Percentiles rank a stretch among this genome's conserved stretches.
Conservation (phyloP, 2,888 invertebrate genomes). For the Teleogryllus oceanicus region DNA sequence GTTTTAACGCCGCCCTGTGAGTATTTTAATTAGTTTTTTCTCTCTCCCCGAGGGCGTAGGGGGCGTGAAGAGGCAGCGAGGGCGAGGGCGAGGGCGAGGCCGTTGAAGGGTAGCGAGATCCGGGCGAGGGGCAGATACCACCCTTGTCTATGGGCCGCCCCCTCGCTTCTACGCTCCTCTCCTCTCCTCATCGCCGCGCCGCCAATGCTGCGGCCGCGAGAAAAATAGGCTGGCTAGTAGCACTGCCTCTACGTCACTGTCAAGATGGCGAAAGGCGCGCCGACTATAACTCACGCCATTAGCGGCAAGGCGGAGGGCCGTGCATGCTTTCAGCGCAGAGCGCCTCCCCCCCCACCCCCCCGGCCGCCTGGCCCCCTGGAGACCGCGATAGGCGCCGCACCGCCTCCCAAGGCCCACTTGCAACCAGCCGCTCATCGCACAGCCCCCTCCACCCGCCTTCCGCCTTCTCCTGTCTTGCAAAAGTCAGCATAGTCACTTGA, state of each 20-base stretch:
- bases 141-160: too few relatives aligned
- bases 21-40: slow-evolving; percentile 26
- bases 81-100: background rate
- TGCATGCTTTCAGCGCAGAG: slow-evolving; percentile 21
- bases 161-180: too few relatives aligned
- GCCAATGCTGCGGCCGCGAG: background rate
- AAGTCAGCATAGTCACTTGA: too few relatives aligned
- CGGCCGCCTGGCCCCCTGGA: background rate
- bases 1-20: slow-evolving; percentile 22
- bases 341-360: background rate
- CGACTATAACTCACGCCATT: slow-evolving; percentile 24
- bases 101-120: background rate
- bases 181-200: too few relatives aligned
- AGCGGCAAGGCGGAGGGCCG: background rate
- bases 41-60: background rate
- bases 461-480: too few relatives aligned
- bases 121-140: background rate
- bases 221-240: slow-evolving; percentile 23
- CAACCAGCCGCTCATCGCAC: too few relatives aligned
- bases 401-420: too few relatives aligned
- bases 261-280: slow-evolving; percentile 28
- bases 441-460: too few relatives aligned
- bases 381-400: too few relatives aligned
- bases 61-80: background rate
- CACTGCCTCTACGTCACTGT: slow-evolving; percentile 33